Conservation (phyloP, 2,888 invertebrate species). For the Ischnus inquisitorius region DNA sequence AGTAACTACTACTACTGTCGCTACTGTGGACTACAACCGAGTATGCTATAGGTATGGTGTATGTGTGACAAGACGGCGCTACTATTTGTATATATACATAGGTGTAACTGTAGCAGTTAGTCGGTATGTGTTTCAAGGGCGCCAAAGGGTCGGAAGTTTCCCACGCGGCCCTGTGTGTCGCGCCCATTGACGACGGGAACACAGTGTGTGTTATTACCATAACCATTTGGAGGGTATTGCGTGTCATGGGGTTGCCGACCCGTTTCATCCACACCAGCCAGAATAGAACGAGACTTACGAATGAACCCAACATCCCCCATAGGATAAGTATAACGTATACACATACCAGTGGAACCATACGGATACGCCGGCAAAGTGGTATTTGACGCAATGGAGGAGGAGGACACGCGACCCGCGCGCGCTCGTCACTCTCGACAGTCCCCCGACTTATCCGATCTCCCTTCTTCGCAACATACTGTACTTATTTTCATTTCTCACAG, state of each 20-base stretch:
- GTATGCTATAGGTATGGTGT: neutral
- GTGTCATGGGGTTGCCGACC: slow-evolving; percentile 71
- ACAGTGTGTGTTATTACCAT: slow-evolving; percentile 68
- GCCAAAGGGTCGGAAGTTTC: slow-evolving; percentile 67
- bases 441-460: slow-evolving; percentile 66
- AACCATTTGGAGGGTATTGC: slow-evolving; percentile 66
- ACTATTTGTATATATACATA: slow-evolving; percentile 4
- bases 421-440: slow-evolving; percentile 63
- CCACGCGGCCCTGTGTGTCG: slow-evolving; percentile 65
- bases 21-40: neutral
- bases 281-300: slow-evolving; percentile 54
- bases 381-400: slow-evolving; percentile 26
- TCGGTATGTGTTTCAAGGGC: slow-evolving; percentile 5
- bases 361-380: neutral
- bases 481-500: slow-evolving; percentile 41
- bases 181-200: slow-evolving; percentile 68
- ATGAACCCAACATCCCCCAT: slow-evolving; percentile 46
- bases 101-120: neutral
- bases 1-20: neutral
- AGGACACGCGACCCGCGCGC: slow-evolving; percentile 62
- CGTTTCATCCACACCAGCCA: slow-evolving; percentile 61
- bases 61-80: no score
- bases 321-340: slow-evolving; percentile 1
- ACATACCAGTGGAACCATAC: neutral
- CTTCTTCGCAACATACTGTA: slow-evolving; percentile 25